Evolutionary conservation across 2,113 vertebrate genomes (phyloP).

Genomic region (Pygoscelis adeliae): DNA sequence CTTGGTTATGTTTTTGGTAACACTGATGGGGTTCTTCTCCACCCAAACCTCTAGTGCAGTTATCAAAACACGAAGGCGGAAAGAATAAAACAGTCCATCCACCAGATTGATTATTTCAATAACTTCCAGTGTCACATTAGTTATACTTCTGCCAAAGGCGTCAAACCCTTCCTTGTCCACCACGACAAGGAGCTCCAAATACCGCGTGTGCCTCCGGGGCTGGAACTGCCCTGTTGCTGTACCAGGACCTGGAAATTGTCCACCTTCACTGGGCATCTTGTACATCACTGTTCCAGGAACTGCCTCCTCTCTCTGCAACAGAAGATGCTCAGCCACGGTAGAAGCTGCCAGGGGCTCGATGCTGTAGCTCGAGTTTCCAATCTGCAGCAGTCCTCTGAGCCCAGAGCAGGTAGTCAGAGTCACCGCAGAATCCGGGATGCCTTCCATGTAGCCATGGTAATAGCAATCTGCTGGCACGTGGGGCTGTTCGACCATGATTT

Average conservation of each 20-base stretch:
- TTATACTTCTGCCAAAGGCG: conserved; percentile 14
- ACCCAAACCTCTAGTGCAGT: conserved; percentile 58
- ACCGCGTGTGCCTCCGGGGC: neutral
- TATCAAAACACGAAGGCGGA: conserved; percentile 38
- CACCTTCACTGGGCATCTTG: neutral
- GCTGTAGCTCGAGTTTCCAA: conserved; percentile 24
- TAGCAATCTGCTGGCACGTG: conserved; percentile 4
- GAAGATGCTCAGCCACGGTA: neutral
- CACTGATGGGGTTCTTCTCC: conserved; percentile 20
- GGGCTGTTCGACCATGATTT: neutral
- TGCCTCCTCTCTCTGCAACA: neutral
- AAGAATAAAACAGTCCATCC: conserved; percentile 21
- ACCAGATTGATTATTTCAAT: conserved; percentile 46
- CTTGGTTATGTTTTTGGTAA: neutral
- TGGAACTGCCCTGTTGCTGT: neutral
- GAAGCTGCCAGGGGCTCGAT: conserved; percentile 33
- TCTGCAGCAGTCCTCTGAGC: conserved; percentile 57
- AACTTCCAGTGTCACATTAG: neutral
- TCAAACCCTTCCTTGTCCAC: conserved; percentile 57
- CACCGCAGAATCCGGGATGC: neutral
- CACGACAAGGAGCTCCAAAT: conserved; percentile 55
- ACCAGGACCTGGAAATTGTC: neutral
- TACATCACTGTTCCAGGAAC: neutral
- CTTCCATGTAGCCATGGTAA: conserved; percentile 57
- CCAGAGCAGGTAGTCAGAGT: conserved; percentile 54